Conservation (phyloP, 2,888 invertebrate species). For the Latrodectus elegans region DNA sequence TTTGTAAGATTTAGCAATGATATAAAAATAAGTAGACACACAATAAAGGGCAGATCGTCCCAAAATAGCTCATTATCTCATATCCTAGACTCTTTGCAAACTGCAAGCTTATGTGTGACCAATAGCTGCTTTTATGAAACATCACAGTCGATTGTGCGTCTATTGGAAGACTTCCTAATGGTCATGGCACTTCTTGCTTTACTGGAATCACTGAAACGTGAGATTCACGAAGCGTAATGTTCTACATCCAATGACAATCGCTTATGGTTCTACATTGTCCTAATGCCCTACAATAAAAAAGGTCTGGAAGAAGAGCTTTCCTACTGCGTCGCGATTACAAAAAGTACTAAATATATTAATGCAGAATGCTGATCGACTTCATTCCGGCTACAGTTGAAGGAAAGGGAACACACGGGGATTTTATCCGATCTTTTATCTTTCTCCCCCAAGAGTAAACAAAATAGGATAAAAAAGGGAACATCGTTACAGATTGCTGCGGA, state of each 20-base stretch:
- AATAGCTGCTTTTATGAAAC: too few relatives aligned
- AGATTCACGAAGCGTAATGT: constrained; percentile 14
- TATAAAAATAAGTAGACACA: too few relatives aligned
- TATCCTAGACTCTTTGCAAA: too few relatives aligned
- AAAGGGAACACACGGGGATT: too few relatives aligned
- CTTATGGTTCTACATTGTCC: constrained; percentile 42
- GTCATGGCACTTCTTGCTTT: constrained; percentile 11
- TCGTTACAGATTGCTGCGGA: too few relatives aligned
- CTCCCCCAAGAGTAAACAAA: too few relatives aligned
- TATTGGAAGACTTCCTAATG: constrained; percentile 33
- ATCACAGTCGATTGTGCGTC: not conserved
- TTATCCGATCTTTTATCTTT: too few relatives aligned
- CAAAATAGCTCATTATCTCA: too few relatives aligned
- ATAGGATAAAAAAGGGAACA: too few relatives aligned
- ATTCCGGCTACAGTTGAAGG: not conserved
- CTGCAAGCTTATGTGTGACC: too few relatives aligned
- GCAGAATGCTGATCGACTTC: constrained; percentile 39
- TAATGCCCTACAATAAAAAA: constrained; percentile 39
- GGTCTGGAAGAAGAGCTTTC: constrained; percentile 7
- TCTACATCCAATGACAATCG: constrained; percentile 43
- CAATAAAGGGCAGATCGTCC: too few relatives aligned
- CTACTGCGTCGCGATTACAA: constrained; percentile 42
- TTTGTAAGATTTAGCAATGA: too few relatives aligned
- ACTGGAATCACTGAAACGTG: constrained; percentile 39
- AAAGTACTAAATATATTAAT: constrained; percentile 58